phyloP scores from a whole-genome alignment of 2,113 vertebrate species.

The Aegithalos caudatus region DNA sequence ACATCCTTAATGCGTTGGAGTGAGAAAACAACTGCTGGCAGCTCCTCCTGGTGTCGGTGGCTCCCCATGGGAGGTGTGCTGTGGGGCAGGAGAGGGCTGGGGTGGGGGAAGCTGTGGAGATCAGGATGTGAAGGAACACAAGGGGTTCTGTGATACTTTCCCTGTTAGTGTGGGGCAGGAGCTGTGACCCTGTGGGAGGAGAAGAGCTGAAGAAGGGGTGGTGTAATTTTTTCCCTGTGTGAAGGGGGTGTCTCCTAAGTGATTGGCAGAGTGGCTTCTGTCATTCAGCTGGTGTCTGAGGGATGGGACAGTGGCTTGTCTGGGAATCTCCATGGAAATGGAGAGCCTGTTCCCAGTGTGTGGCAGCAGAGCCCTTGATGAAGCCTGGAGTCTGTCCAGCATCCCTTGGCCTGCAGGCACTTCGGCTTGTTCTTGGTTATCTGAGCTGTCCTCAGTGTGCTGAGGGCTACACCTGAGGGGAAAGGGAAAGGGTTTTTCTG shows the following conservation, averaged over 20 bases:
- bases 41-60: not conserved
- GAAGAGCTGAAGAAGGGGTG: not conserved
- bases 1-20: fast-evolving
- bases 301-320: not conserved
- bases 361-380: not conserved
- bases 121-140: not conserved
- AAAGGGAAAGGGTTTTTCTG: not conserved
- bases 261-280: not conserved
- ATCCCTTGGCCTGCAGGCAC: not conserved
- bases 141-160: not conserved
- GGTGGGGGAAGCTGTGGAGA: not conserved
- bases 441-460: not conserved
- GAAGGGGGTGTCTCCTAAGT: not conserved
- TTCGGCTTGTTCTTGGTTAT: not conserved
- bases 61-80: not conserved
- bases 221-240: not conserved
- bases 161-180: not conserved
- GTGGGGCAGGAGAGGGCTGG: not conserved
- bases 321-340: not conserved
- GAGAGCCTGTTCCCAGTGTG: not conserved
- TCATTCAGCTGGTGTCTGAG: not conserved
- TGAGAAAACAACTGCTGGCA: not conserved
- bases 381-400: not conserved
- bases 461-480: not conserved
- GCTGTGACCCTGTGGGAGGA: not conserved